These are phyloP conservation scores for Cydia amplana DNA, from an alignment of 1,140 invertebrate species.

Conservation along the genomic window DNA sequence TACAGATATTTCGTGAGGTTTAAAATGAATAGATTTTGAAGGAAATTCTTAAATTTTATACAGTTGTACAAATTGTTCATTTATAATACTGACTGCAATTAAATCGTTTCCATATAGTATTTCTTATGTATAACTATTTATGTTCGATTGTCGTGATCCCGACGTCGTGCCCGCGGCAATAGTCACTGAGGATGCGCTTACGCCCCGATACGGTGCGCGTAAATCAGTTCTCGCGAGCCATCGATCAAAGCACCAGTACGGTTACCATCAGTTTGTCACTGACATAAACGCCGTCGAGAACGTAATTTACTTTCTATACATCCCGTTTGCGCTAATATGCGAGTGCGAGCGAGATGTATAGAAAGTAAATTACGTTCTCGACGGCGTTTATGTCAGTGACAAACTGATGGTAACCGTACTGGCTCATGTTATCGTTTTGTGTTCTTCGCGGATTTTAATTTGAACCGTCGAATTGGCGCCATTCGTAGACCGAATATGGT, in stretches of 20 bases:
- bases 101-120: background rate
- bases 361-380: too few relatives aligned
- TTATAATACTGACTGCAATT: background rate
- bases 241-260: slow-evolving; percentile 63
- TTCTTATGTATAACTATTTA: slow-evolving; percentile 7
- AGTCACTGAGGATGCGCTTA: slow-evolving; percentile 42
- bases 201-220: slow-evolving; percentile 48
- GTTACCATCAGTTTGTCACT: too few relatives aligned
- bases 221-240: slow-evolving; percentile 61
- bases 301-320: too few relatives aligned
- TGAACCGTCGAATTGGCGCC: slow-evolving; percentile 75
- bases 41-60: too few relatives aligned
- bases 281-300: too few relatives aligned
- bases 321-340: too few relatives aligned
- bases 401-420: too few relatives aligned
- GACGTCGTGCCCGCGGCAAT: slow-evolving; percentile 34
- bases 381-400: too few relatives aligned
- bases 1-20: too few relatives aligned
- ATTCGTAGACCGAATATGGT: slow-evolving; percentile 74
- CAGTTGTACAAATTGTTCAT: background rate
- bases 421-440: slow-evolving; percentile 65
- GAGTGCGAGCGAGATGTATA: too few relatives aligned
- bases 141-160: background rate
- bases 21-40: too few relatives aligned
- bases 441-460: slow-evolving; percentile 72